Conservation (phyloP, 2,797 vertebrate genomes). For the Caiman crocodilus region DNA sequence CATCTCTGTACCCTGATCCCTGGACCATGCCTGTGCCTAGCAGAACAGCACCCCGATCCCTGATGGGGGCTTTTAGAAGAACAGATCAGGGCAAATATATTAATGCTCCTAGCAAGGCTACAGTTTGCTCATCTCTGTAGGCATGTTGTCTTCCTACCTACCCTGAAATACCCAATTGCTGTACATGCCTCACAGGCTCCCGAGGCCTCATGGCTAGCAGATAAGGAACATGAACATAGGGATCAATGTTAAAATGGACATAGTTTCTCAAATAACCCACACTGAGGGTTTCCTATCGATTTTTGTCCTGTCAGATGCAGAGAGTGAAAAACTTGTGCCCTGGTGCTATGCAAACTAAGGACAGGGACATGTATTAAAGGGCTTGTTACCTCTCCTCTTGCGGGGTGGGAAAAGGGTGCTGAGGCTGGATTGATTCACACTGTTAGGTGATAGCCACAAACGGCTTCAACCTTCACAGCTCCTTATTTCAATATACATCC, state of each 20-base stretch:
- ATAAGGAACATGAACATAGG: neutral
- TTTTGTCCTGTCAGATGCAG: neutral
- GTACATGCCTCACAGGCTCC: neutral
- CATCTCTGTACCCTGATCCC: too few species aligned
- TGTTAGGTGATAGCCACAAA: neutral
- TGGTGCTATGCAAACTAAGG: neutral
- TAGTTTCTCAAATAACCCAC: neutral
- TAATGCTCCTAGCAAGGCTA: neutral
- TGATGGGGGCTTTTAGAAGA: neutral
- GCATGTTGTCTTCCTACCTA: rapidly evolving
- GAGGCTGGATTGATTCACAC: neutral
- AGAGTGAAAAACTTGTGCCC: neutral
- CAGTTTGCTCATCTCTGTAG: neutral
- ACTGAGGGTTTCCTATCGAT: neutral
- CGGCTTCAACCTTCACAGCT: neutral
- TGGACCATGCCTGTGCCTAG: neutral
- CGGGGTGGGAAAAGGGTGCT: too few species aligned
- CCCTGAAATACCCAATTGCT: neutral
- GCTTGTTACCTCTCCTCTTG: too few species aligned
- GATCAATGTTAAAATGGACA: neutral
- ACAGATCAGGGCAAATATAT: neutral
- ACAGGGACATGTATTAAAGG: neutral
- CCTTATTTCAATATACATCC: neutral
- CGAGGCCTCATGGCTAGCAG: neutral
- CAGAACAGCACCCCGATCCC: neutral